Evolutionary conservation across 2,113 vertebrate species (phyloP), one percentile per base, ranked within the genome.

Genomic region (Calyptommatus sinebrachiatus): DNA sequence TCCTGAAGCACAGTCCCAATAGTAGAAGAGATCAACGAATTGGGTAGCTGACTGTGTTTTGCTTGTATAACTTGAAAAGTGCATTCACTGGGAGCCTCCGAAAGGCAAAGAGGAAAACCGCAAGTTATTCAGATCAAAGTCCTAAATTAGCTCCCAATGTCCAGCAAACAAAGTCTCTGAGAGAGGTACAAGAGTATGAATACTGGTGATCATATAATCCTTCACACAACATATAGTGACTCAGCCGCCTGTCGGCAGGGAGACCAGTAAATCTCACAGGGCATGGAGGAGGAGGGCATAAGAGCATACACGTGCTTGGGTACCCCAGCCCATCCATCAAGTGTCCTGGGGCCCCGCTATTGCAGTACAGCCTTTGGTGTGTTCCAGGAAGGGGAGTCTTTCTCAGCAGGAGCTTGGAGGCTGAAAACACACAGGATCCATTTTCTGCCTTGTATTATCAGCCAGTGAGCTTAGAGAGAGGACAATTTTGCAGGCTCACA

Each of bases 171-270:
- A 65, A 48, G 67, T 22, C 7, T 69, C 0, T 7, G 7, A 28
- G 31, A 20, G 71, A 50, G 20, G 16, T 20, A 8, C 50, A 31
- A 26, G 61, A 79, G 76, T 57, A 86, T 85, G 83, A 88, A 83
- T 85, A 80, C 61, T 0, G 67, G 80, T 21, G 2, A 28, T 45
- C 63, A 73, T 78, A 84, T 46, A 8, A 81, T 18, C 35, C 26
- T 26, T 63, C 67, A 14, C n/a, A 7, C 29, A 68, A 50, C 5
- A 8, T 69, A 11, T 12, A 26, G 35, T 14, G 31, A 31, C 75
- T 14, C 26, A 6, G 79, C 16, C 57, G 53, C 7, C 1, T 22
- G 2, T 67, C 22, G 11, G 10, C 83, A 3, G 41, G n/a, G 31
- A 50, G 48, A 12, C 48, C 62, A 78, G n/a, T 4, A 3, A 9